Evolutionary conservation across 1,140 invertebrate genomes (phyloP), one percentile per base, ranked within the genome.

Genomic region (Ceratoteleas bidentatus): DNA sequence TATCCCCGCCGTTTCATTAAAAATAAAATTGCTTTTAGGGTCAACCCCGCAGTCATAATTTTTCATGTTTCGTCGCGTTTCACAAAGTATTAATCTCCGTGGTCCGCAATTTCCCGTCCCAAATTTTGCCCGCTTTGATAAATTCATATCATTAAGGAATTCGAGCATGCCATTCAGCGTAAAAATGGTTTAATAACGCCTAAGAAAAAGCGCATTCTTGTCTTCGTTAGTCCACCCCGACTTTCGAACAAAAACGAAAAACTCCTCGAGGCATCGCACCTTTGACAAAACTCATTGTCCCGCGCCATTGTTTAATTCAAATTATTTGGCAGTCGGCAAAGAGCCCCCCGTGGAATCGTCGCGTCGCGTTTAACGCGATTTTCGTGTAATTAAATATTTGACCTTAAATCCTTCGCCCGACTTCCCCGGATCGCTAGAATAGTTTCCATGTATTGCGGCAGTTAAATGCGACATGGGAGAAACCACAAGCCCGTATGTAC

Each of bases 401-500:
- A 54, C 43, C 40, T 62, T 62, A 54, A 73, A 62, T 60, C 57
- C n/a, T 72, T 14, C 49, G 13, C 50, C 14, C 33, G 49, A 72
- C 24, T 73, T 73, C 40, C 3, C 8, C 47, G 9, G 49, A 72
- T 45, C 60, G 45, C 24, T 70, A 60, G 49, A 61, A 72, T 72
- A 74, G 68, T 80, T 80, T 68, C 50, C 61, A 58, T 52, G 50
- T 75, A 75, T 52, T 66, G 40, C 50, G 36, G 52, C 38, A 50
- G 47, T 72, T 54, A 75, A 70, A 16, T 52, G 54, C 45, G 45
- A 56, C 75, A 77, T 66, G 81, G 74, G 73, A 76, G 78, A 82
- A 87, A 87, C 85, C 86, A 69, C 85, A 81, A 72, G 54, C 85
- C 75, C 64, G 73, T 70, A 72, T 76, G 68, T 83, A 79, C 53